A percentile compares a stretch with the other conserved stretches of the same genome.
phyloP scores from a whole-genome alignment of 2,797 vertebrate species.

The Psittacula echo region DNA sequence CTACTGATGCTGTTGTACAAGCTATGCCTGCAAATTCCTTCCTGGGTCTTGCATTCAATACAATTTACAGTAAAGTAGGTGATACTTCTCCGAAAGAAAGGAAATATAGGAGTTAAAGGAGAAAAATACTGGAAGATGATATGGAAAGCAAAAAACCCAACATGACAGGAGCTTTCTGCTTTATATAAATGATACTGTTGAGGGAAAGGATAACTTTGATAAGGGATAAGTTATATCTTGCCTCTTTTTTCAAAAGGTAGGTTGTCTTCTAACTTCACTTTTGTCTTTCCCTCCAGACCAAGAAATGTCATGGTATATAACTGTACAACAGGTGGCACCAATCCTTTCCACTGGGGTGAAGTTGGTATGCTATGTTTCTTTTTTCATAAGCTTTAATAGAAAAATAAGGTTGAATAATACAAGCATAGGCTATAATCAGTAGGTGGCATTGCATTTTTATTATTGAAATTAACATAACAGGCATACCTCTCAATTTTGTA shows the following conservation, averaged over 20 bases:
- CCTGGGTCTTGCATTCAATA: background rate
- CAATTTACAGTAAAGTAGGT: background rate
- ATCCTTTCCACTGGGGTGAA: conserved; percentile 93
- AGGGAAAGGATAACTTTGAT: background rate
- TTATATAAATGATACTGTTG: background rate
- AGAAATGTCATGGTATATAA: conserved; percentile 90
- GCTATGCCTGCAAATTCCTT: background rate
- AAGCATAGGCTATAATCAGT: background rate
- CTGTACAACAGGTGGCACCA: conserved; percentile 90
- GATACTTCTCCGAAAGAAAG: background rate
- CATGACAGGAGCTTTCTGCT: background rate
- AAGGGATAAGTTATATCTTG: background rate
- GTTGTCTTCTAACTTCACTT: background rate
- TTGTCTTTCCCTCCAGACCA: conserved; percentile 77
- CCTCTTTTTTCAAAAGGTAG: background rate
- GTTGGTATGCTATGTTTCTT: conserved; percentile 83
- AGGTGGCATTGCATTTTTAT: background rate
- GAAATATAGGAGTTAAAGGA: background rate
- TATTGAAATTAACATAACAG: background rate
- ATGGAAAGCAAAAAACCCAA: background rate
- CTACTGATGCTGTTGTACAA: background rate
- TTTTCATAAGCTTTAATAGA: conserved; percentile 27
- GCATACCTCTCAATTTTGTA: conserved; percentile 21
- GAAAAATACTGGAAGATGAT: background rate
- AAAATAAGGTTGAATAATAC: background rate